Evolutionary conservation across 2,888 invertebrate genomes (phyloP), one percentile per base, ranked within the genome.

Genomic region (Cataglyphis altisquamis): DNA sequence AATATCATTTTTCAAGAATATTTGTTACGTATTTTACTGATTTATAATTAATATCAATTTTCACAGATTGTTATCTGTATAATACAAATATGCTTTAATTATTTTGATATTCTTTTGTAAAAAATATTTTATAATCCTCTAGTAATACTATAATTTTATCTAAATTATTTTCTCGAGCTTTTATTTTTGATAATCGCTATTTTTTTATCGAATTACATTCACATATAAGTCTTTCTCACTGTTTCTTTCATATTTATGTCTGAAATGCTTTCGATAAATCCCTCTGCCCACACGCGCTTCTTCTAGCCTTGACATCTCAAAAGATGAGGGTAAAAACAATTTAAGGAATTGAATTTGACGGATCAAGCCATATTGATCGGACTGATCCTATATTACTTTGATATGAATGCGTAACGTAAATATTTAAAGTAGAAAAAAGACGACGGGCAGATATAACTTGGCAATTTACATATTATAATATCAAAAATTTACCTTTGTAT

Each of bases 201-300:
- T 64, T 6, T 52, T 52, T 21, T 10, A n/a, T 21, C 3, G 25
- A 55, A 75, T 64, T 75, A 64, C 48, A 52, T 64, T 75, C 48
- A 52, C 48, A 29, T 74, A 48, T 36, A 45, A 32, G 21, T 1
- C 48, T 32, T 48, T 25, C 15, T 63, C 12, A 36, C 18, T 52
- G 18, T 18, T 75, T 63, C 48, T 64, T 52, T 64, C 39, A 52
- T 75, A 48, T 75, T 75, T 64, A 75, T 64, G 52, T 41, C n/a
- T 32, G 36, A 39, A 39, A 63, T 63, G 48, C 36, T 21, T 64
- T 18, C 48, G 25, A 64, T 64, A 75, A 3, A 64, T 64, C 29
- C 55, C 25, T 39, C n/a, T 39, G 21, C 41, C 45, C 62, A 18
- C 29, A 62, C 74, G 18, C 36, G 48, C 3, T 25, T 32, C 25